Evolutionary conservation across 2,888 invertebrate species (phyloP).

Genomic region (Anoplius nigerrimus): DNA sequence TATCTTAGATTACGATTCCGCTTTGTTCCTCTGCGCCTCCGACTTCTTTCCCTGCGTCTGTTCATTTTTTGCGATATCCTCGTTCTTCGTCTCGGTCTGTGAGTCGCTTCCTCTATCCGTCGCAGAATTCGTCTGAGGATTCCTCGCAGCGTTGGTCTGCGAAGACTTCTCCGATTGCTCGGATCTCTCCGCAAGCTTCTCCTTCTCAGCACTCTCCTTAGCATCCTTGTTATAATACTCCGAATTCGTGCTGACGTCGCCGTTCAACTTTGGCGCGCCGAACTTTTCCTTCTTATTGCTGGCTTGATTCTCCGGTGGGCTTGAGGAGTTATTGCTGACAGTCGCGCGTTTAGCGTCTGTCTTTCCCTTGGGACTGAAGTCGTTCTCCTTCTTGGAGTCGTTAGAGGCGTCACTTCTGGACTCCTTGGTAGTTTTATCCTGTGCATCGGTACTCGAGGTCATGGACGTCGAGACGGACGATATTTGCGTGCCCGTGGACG

Average conservation of each 20-base stretch:
- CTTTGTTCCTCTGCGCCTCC: constrained; percentile 63
- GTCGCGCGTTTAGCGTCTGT: not conserved
- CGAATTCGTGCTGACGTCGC: constrained; percentile 25
- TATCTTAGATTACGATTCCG: constrained; percentile 64
- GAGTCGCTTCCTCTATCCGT: constrained; percentile 12
- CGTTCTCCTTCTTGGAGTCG: constrained; percentile 7
- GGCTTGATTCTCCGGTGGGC: not conserved
- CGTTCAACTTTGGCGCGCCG: constrained; percentile 40
- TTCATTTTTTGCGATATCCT: constrained; percentile 53
- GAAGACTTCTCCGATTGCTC: constrained; percentile 17
- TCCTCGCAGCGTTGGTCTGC: constrained; percentile 16
- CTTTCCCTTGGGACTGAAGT: not conserved
- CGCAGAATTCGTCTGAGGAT: constrained; percentile 22
- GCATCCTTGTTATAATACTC: constrained; percentile 24
- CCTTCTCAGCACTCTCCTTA: constrained; percentile 27
- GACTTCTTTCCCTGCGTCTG: constrained; percentile 63
- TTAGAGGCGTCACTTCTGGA: not conserved
- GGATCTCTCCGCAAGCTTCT: not conserved
- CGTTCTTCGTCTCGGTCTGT: constrained; percentile 45
- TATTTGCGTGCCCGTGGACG: constrained; percentile 20
- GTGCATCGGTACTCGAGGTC: not conserved
- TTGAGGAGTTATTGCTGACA: not conserved
- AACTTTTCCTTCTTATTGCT: constrained; percentile 29
- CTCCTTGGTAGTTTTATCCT: constrained; percentile 21
- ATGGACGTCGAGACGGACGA: constrained; percentile 34